Evolutionary conservation across 2,888 invertebrate species (phyloP).

Genomic region (Pachycephus smyrnensis): DNA sequence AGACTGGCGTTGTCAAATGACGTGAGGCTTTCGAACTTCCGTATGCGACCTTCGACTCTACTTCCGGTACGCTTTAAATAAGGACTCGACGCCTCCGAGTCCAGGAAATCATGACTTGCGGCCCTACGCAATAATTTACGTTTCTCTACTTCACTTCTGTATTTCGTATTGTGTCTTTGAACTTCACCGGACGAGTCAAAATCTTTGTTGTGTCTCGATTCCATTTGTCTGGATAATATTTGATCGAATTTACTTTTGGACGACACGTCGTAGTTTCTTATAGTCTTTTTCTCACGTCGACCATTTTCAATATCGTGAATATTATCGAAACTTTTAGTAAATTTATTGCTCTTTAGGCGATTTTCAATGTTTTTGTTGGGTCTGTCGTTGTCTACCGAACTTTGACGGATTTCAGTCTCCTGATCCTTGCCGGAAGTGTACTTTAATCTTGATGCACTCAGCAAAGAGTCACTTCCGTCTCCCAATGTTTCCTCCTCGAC

Average conservation of each 20-base stretch:
- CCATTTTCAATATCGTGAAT: neutral
- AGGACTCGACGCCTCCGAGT: constrained; percentile 48
- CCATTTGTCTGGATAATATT: constrained; percentile 7
- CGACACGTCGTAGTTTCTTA: constrained; percentile 32
- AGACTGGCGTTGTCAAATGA: constrained; percentile 54
- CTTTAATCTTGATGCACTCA: constrained; percentile 72
- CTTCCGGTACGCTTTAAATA: constrained; percentile 45
- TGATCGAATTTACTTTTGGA: constrained; percentile 11
- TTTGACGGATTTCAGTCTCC: neutral
- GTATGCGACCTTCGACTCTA: constrained; percentile 55
- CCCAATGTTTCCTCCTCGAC: constrained; percentile 57
- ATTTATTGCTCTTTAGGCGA: neutral
- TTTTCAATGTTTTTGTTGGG: neutral
- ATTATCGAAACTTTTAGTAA: constrained; percentile 9
- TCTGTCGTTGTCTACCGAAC: neutral
- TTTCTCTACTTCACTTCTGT: constrained; percentile 53
- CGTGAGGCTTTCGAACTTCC: constrained; percentile 62
- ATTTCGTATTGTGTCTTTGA: constrained; percentile 41
- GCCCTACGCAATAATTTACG: constrained; percentile 55
- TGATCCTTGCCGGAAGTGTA: constrained; percentile 35
- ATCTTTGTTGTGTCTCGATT: neutral
- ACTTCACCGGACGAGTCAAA: neutral
- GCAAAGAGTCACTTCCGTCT: constrained; percentile 76
- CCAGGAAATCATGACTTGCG: constrained; percentile 58
- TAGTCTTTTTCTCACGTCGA: constrained; percentile 24